These are phyloP conservation scores for Enteromius radiatus DNA, from an alignment of 2,797 vertebrate genomes.

Conservation along the genomic window DNA sequence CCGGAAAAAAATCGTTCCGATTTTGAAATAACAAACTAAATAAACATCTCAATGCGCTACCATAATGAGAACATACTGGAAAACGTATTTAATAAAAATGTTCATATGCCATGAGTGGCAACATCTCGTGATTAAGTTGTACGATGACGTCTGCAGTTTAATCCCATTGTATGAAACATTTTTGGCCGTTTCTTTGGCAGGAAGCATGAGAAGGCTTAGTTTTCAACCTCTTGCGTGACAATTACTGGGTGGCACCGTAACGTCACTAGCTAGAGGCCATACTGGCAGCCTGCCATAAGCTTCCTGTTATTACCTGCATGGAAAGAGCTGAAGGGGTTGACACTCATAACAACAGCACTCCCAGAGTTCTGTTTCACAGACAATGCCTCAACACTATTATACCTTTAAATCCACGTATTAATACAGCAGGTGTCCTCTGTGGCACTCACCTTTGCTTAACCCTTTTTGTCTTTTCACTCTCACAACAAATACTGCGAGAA, in stretches of 20 bases:
- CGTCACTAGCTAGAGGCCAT: slow-evolving; percentile 40
- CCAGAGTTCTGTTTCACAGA: slow-evolving; percentile 47
- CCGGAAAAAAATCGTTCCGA: too few relatives aligned
- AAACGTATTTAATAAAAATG: not conserved
- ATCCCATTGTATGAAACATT: slow-evolving; percentile 35
- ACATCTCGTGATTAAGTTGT: slow-evolving; percentile 3
- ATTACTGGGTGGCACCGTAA: slow-evolving; percentile 45
- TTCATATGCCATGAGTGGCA: slow-evolving; percentile 8
- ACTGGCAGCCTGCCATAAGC: slow-evolving; percentile 48
- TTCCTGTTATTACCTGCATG: slow-evolving; percentile 51
- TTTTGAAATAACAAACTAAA: too few relatives aligned
- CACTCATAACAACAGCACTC: slow-evolving; percentile 43
- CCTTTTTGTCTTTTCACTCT: slow-evolving; percentile 2
- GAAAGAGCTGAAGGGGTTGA: slow-evolving; percentile 43
- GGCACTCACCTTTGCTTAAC: slow-evolving; percentile 24
- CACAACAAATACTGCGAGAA: slow-evolving; percentile 7
- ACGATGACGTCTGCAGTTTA: slow-evolving; percentile 5
- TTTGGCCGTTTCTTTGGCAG: slow-evolving; percentile 18
- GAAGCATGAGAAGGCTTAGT: slow-evolving; percentile 22
- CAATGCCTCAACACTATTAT: slow-evolving; percentile 40
- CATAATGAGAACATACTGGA: too few relatives aligned
- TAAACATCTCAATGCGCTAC: not conserved
- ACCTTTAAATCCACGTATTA: slow-evolving; percentile 27
- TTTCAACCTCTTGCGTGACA: slow-evolving; percentile 49
- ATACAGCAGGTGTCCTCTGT: slow-evolving; percentile 41